Conservation (phyloP, 2,113 vertebrate genomes). For the Chloroceryle aenea region DNA sequence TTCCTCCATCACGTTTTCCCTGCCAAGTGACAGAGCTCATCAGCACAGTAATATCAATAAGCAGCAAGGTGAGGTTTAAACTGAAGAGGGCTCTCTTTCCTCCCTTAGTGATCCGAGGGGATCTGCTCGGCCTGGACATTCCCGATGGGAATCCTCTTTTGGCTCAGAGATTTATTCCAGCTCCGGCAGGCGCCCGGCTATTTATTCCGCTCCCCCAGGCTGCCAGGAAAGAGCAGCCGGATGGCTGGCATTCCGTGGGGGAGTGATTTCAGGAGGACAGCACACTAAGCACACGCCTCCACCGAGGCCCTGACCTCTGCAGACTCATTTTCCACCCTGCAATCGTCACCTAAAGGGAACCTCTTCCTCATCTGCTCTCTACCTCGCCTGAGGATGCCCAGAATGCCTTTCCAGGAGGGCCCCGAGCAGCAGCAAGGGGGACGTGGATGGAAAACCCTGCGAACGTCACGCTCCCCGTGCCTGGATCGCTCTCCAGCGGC, state of each 20-base stretch:
- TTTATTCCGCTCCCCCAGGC: constrained; percentile 36
- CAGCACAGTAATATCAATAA: not conserved
- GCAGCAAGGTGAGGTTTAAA: not conserved
- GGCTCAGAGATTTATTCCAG: not conserved
- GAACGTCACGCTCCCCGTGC: accelerated
- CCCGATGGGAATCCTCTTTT: not conserved
- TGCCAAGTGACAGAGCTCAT: not conserved
- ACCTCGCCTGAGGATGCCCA: not conserved
- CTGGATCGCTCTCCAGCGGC: not conserved
- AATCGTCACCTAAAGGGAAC: not conserved
- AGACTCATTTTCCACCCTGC: not conserved
- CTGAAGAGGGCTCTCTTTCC: constrained; percentile 3
- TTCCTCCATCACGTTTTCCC: constrained; percentile 86
- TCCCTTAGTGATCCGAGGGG: not conserved
- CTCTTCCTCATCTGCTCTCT: not conserved
- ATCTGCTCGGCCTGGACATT: not conserved
- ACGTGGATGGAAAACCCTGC: not conserved
- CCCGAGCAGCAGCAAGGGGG: not conserved
- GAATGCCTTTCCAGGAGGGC: not conserved
- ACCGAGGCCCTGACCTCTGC: not conserved
- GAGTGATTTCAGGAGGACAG: not conserved
- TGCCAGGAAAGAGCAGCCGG: constrained; percentile 41
- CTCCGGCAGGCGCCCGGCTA: not conserved
- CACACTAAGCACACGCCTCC: not conserved
- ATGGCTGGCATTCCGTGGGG: constrained; percentile 35